Evolutionary conservation across 2,888 invertebrate species (phyloP).

Genomic region (Conomelus anceps): DNA sequence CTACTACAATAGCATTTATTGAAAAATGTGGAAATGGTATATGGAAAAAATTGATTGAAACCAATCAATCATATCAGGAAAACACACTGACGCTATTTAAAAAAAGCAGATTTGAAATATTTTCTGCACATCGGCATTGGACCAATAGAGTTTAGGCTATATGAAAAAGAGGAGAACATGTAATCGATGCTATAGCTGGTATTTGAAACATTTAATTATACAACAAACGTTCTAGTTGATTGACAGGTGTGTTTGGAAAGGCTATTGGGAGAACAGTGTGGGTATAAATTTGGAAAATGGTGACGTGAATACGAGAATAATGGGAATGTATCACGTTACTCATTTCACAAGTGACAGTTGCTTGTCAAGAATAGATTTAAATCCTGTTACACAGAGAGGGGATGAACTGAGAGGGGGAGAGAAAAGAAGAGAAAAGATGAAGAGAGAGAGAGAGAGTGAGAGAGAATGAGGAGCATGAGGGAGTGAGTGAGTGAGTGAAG

Average conservation of each 20-base stretch:
- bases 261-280: not conserved
- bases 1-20: too few relatives aligned
- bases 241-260: not conserved
- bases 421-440: too few relatives aligned
- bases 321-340: not conserved
- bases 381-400: not conserved
- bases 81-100: not conserved
- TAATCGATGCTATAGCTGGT: not conserved
- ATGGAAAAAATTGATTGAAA: too few relatives aligned
- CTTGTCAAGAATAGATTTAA: not conserved
- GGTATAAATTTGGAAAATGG: not conserved
- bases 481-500: too few relatives aligned
- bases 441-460: too few relatives aligned
- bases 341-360: not conserved
- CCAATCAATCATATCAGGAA: too few relatives aligned
- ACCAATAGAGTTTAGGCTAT: not conserved
- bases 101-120: too few relatives aligned
- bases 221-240: not conserved
- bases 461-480: too few relatives aligned
- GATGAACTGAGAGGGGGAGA: too few relatives aligned
- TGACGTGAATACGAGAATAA: not conserved
- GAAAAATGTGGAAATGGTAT: too few relatives aligned
- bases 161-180: not conserved
- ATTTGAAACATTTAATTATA: not conserved
- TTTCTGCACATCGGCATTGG: not conserved